Conservation (phyloP, 2,113 vertebrate species). For the Vulpes ferrilata region DNA sequence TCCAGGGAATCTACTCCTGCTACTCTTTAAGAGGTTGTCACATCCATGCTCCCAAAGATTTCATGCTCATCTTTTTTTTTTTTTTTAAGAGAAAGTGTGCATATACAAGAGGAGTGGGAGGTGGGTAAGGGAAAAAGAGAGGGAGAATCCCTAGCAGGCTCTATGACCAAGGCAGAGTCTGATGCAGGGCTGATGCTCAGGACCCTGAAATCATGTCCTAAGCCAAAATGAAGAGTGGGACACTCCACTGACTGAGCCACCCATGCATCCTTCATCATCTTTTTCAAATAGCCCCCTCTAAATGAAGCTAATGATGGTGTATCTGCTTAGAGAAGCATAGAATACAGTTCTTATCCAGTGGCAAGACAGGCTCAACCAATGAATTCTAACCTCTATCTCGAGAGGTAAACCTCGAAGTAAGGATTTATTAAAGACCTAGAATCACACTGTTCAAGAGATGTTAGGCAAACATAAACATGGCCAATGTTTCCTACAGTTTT, state of each 20-base stretch:
- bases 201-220: background rate
- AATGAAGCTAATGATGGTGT: background rate
- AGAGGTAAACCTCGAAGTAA: background rate
- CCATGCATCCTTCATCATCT: background rate
- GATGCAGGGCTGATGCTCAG: background rate
- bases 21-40: no score
- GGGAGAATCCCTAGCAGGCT: background rate
- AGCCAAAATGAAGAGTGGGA: background rate
- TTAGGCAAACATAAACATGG: background rate
- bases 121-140: background rate
- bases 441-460: background rate
- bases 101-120: background rate
- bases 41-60: accelerated
- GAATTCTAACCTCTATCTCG: background rate
- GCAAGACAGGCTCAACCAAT: background rate
- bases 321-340: background rate
- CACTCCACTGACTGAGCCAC: background rate
- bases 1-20: accelerated
- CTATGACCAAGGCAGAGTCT: background rate
- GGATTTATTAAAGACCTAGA: background rate
- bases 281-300: accelerated
- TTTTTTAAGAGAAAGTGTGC: background rate
- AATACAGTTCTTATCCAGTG: background rate
- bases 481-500: background rate
- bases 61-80: background rate